Conservation (phyloP, 2,888 invertebrate genomes). For the Scaptomyza flava region DNA sequence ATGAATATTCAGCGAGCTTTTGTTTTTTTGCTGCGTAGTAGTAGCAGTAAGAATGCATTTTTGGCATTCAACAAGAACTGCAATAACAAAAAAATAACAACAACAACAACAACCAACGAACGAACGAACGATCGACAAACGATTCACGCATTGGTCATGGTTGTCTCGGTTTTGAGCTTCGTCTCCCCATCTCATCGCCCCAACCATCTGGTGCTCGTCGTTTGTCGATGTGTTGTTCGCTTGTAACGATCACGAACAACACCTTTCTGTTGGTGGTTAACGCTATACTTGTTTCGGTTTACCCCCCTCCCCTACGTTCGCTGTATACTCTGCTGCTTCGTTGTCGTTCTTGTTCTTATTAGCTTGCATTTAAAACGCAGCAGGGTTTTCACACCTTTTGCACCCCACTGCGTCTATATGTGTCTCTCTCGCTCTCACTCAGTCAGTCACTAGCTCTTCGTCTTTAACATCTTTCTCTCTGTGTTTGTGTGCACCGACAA, state of each 20-base stretch:
- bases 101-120: neutral
- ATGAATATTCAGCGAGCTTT: too few relatives aligned
- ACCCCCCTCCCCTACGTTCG: too few relatives aligned
- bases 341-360: slow-evolving; percentile 72
- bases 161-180: slow-evolving; percentile 28
- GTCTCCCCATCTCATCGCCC: neutral
- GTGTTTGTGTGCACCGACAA: slow-evolving; percentile 33
- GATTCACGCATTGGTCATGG: slow-evolving; percentile 52
- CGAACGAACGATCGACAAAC: slow-evolving; percentile 17
- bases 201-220: slow-evolving; percentile 17
- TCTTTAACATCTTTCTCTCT: neutral
- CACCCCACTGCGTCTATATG: slow-evolving; percentile 76
- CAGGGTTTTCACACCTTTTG: slow-evolving; percentile 84
- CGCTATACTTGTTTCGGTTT: slow-evolving; percentile 33
- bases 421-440: neutral
- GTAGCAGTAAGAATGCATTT: slow-evolving; percentile 37
- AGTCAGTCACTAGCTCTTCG: neutral
- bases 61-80: slow-evolving; percentile 16
- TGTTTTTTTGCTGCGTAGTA: too few relatives aligned
- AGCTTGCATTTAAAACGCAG: slow-evolving; percentile 83
- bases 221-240: slow-evolving; percentile 30
- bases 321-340: neutral
- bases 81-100: neutral
- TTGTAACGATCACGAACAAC: slow-evolving; percentile 50
- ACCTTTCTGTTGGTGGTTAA: slow-evolving; percentile 14